Percentiles rank a stretch among this genome's conserved stretches.
These are phyloP conservation scores for Bruchidius siliquastri DNA, from an alignment of 2,888 invertebrate species.

Conservation along the genomic window DNA sequence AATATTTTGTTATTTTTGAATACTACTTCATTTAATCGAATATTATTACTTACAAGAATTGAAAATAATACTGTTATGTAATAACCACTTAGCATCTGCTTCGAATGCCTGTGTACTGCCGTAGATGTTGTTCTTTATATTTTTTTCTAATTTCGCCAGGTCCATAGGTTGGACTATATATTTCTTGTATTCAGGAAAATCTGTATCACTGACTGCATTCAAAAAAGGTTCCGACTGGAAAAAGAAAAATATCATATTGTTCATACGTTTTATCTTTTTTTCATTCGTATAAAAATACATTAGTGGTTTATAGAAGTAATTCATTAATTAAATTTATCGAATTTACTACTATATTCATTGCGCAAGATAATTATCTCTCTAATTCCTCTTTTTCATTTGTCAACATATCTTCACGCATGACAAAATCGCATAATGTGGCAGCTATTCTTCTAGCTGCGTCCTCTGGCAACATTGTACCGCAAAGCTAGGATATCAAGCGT, in stretches of 20 bases:
- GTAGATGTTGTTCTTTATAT: conserved; percentile 71
- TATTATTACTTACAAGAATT: conserved; percentile 68
- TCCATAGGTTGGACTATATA: conserved; percentile 88
- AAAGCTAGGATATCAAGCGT: background rate
- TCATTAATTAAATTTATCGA: no score
- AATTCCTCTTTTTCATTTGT: no score
- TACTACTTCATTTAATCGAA: background rate
- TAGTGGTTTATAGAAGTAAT: no score
- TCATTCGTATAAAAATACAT: no score
- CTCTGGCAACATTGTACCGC: no score
- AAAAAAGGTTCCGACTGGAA: conserved; percentile 74
- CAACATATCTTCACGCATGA: no score
- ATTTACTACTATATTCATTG: no score
- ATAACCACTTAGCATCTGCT: conserved; percentile 88
- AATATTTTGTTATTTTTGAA: no score
- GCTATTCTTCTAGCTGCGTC: no score
- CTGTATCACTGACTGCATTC: conserved; percentile 64
- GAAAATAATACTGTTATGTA: conserved; percentile 88
- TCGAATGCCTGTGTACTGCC: conserved; percentile 86
- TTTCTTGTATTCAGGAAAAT: conserved; percentile 73
- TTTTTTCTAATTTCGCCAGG: conserved; percentile 67
- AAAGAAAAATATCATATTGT: conserved; percentile 21
- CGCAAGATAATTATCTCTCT: no score
- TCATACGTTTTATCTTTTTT: no score
- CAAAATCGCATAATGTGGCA: no score